These are phyloP conservation scores for Onychomys arenicola DNA, from an alignment of 2,797 vertebrate species.

Conservation along the genomic window DNA sequence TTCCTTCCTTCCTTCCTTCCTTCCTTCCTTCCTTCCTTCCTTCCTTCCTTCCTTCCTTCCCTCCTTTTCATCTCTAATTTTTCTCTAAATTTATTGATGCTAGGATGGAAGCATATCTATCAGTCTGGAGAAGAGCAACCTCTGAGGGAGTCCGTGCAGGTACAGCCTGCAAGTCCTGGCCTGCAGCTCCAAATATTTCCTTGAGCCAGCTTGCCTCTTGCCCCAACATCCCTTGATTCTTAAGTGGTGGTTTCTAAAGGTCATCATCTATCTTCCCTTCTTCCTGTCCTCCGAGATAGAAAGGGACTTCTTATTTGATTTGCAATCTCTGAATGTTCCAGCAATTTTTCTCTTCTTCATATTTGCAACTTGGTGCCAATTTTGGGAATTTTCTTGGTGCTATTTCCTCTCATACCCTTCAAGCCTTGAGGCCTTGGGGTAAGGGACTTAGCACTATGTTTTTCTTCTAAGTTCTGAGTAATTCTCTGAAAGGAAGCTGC, in stretches of 20 bases:
- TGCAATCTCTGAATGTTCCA: too few relatives aligned
- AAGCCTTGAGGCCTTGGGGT: not conserved
- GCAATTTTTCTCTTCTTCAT: not conserved
- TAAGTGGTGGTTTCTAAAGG: not conserved
- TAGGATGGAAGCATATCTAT: not conserved
- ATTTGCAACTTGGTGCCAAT: not conserved
- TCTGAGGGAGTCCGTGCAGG: not conserved
- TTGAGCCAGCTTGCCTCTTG: not conserved
- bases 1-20: not conserved
- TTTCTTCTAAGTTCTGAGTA: not conserved
- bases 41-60: not conserved
- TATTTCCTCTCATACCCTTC: not conserved
- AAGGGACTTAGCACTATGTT: not conserved
- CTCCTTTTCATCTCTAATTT: not conserved
- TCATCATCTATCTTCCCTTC: not conserved
- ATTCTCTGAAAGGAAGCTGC: not conserved
- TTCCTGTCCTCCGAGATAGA: not conserved
- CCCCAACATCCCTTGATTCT: not conserved
- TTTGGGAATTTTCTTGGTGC: not conserved
- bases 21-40: not conserved
- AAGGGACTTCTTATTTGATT: not conserved
- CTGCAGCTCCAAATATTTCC: not conserved
- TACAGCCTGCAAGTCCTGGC: not conserved
- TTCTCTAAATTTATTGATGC: not conserved
- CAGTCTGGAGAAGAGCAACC: not conserved